These are phyloP conservation scores for Carabus problematicus DNA, from an alignment of 2,888 invertebrate genomes.

Conservation along the genomic window DNA sequence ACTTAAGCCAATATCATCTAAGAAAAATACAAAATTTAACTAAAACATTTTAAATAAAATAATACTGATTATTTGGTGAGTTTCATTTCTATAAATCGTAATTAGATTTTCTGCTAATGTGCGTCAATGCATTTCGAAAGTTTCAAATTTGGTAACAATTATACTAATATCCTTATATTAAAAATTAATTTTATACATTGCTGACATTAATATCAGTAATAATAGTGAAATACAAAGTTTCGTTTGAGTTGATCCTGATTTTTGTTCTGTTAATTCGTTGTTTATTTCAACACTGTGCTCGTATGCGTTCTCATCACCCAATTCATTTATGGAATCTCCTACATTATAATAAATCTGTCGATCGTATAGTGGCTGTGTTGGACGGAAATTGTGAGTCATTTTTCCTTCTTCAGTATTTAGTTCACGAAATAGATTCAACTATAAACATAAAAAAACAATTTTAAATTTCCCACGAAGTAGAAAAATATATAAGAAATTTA, in stretches of 20 bases:
- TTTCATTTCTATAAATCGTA: not conserved
- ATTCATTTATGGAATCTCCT: slow-evolving; percentile 5
- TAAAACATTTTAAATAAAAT: slow-evolving; percentile 14
- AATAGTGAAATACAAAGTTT: not conserved
- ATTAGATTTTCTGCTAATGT: too few species aligned
- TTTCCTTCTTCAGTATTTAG: slow-evolving; percentile 70
- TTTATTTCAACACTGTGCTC: not conserved
- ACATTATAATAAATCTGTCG: slow-evolving; percentile 56
- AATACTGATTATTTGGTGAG: slow-evolving; percentile 25
- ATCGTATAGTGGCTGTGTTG: slow-evolving; percentile 79
- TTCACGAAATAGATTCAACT: slow-evolving; percentile 78
- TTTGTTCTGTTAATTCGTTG: not conserved
- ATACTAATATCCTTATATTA: not conserved
- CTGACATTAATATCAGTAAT: not conserved
- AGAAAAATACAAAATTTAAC: slow-evolving; percentile 3
- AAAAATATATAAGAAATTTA: too few species aligned
- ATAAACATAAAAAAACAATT: slow-evolving; percentile 50
- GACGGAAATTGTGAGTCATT: slow-evolving; percentile 82
- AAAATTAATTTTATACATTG: slow-evolving; percentile 9
- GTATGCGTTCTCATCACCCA: slow-evolving; percentile 1
- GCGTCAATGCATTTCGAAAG: too few species aligned
- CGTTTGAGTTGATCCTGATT: not conserved
- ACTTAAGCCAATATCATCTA: not conserved
- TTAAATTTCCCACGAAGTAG: too few species aligned
- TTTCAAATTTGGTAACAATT: too few species aligned